phyloP scores from a whole-genome alignment of 2,797 vertebrate species.

The Pteronotus mesoamericanus region DNA sequence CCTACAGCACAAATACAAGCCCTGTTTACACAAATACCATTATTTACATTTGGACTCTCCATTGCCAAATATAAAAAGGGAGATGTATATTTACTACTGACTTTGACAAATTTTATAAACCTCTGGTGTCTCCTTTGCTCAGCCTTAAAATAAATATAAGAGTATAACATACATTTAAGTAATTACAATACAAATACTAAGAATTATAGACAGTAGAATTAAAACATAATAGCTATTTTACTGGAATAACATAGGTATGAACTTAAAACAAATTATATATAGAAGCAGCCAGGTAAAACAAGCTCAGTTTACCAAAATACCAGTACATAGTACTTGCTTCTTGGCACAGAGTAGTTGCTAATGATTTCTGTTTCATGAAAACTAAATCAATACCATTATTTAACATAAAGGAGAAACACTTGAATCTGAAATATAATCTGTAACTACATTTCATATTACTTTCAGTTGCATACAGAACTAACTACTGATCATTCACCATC shows the following conservation, averaged over 20 bases:
- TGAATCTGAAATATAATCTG: background rate
- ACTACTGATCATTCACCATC: background rate
- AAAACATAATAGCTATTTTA: too few species aligned
- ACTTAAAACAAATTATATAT: background rate
- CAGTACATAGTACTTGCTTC: background rate
- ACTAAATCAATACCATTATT: background rate
- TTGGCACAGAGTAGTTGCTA: background rate
- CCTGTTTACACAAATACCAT: constrained; percentile 2
- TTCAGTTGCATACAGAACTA: background rate
- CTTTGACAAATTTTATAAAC: constrained; percentile 1
- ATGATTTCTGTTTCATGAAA: background rate
- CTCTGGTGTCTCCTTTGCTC: background rate
- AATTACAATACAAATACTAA: constrained; percentile 22
- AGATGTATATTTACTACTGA: background rate
- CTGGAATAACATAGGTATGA: background rate
- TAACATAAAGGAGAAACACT: background rate
- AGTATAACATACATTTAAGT: background rate
- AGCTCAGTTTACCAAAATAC: background rate
- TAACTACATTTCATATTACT: background rate
- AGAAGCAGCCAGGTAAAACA: background rate
- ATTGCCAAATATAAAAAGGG: background rate
- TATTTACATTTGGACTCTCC: background rate
- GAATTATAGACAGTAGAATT: background rate
- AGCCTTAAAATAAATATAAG: background rate
- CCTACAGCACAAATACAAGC: background rate